Evolutionary conservation across 2,113 vertebrate genomes (phyloP).

Genomic region (Ophthalmolycus amberensis): DNA sequence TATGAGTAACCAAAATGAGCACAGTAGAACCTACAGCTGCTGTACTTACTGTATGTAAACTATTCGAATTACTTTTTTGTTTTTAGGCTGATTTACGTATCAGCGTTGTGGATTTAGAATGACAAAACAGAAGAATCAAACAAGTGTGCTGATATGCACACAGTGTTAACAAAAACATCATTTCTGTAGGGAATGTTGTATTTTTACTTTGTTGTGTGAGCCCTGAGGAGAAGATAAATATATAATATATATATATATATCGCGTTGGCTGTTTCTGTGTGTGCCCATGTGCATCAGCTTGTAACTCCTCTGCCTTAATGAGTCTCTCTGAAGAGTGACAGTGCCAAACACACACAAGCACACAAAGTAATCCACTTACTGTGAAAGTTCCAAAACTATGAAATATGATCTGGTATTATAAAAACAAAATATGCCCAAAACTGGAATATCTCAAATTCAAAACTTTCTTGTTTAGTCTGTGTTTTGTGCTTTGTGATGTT

Average conservation of each 20-base stretch:
- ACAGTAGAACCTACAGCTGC: background rate
- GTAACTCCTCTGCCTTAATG: constrained; percentile 14
- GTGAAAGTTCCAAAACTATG: background rate
- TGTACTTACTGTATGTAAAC: background rate
- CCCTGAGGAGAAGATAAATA: background rate
- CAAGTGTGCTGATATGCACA: background rate
- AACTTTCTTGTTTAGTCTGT: no score
- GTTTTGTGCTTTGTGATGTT: background rate
- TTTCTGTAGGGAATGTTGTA: constrained; percentile 5
- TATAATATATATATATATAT: no score
- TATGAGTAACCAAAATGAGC: background rate
- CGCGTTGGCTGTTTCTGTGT: constrained; percentile 1
- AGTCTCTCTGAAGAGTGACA: constrained; percentile 30
- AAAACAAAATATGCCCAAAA: background rate
- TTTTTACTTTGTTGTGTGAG: background rate
- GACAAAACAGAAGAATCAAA: background rate
- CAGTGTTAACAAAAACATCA: background rate
- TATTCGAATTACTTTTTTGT: background rate
- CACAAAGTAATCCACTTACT: background rate
- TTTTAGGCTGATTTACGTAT: background rate
- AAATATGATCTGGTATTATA: background rate
- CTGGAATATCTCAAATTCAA: background rate
- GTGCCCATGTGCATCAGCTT: constrained; percentile 37
- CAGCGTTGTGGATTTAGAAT: background rate
- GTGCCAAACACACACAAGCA: constrained; percentile 3